Conservation (phyloP, 2,797 vertebrate genomes). For the Heteromormyrus szaboi region DNA sequence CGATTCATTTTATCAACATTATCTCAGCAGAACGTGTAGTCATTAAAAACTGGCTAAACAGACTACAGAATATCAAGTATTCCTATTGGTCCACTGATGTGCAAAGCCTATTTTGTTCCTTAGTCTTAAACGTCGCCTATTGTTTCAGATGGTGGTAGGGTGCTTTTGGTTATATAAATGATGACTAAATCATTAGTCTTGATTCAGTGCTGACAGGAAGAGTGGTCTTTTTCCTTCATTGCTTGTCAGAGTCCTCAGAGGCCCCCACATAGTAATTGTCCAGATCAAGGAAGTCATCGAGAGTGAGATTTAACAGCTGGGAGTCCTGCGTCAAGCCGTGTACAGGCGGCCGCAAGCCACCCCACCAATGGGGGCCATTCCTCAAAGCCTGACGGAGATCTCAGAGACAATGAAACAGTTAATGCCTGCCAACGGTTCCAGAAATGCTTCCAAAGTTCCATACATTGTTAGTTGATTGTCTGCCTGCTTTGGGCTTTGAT, state of each 20-base stretch:
- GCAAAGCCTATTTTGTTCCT: neutral
- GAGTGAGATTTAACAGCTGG: constrained; percentile 41
- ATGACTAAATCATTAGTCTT: neutral
- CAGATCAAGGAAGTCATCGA: neutral
- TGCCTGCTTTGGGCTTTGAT: neutral
- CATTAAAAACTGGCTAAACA: neutral
- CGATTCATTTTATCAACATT: neutral
- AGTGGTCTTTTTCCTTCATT: neutral
- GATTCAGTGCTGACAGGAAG: neutral
- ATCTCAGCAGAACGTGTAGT: neutral
- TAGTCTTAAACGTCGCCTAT: neutral
- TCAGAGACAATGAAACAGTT: neutral
- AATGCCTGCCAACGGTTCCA: constrained; percentile 3
- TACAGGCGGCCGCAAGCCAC: neutral
- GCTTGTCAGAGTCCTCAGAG: neutral
- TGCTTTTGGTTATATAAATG: neutral
- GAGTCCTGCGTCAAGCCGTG: neutral
- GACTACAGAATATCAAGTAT: neutral
- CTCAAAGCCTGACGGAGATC: neutral
- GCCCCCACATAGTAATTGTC: neutral
- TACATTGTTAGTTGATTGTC: neutral
- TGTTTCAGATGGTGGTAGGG: neutral
- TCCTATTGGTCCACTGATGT: neutral
- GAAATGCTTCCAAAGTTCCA: neutral
- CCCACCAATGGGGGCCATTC: neutral